A percentile compares a stretch with the other conserved stretches of the same genome.
Conservation (phyloP, 2,888 invertebrate genomes). For the Yponomeuta plumbellus region DNA sequence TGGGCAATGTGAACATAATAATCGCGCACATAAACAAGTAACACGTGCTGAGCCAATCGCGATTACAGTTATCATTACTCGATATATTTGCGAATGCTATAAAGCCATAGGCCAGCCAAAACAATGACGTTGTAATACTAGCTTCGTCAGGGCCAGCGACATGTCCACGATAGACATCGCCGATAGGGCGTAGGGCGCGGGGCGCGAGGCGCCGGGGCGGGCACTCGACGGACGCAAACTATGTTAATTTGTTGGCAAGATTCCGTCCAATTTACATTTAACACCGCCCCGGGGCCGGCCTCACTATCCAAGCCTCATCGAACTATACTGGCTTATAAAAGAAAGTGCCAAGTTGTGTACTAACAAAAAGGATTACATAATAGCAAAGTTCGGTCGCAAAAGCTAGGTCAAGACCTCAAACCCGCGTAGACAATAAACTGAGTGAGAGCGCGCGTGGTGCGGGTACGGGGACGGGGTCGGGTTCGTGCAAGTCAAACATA, state of each 20-base stretch:
- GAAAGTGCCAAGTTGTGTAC: neutral
- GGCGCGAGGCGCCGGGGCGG: neutral
- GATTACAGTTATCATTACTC: neutral
- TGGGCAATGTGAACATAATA: neutral
- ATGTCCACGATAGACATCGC: neutral
- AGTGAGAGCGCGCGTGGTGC: no score
- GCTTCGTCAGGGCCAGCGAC: neutral
- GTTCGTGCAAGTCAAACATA: neutral
- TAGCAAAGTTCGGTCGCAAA: neutral
- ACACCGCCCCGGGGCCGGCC: neutral
- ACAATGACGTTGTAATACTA: neutral
- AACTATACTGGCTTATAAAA: neutral
- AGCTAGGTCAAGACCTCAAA: neutral
- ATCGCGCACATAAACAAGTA: neutral
- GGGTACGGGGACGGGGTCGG: neutral
- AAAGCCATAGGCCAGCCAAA: neutral
- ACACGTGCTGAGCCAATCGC: neutral
- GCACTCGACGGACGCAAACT: conserved; percentile 4
- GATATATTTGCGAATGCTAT: neutral
- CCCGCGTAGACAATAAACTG: neutral
- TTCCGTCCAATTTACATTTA: conserved; percentile 8
- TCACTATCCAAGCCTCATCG: neutral
- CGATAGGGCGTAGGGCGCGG: neutral
- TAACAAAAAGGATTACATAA: neutral
- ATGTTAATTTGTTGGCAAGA: conserved; percentile 7